These are phyloP conservation scores for Eubasilissa splendida DNA, from an alignment of 2,888 invertebrate species.

Conservation along the genomic window DNA sequence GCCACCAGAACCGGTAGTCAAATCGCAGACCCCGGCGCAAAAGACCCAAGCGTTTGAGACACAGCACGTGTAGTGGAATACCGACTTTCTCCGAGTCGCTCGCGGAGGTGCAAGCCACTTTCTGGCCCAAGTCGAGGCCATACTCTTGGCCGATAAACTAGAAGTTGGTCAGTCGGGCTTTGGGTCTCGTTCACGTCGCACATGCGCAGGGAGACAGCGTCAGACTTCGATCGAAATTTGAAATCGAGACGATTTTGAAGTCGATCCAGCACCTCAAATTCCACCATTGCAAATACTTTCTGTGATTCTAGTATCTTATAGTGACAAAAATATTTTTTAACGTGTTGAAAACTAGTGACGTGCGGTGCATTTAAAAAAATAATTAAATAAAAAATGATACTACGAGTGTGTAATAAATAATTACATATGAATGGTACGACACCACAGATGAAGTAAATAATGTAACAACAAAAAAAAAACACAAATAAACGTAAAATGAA, in stretches of 20 bases:
- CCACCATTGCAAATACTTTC: neutral
- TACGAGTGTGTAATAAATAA: no score
- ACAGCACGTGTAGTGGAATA: neutral
- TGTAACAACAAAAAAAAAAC: no score
- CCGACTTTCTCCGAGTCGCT: neutral
- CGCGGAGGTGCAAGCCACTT: neutral
- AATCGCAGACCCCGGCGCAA: neutral
- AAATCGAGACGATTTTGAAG: neutral
- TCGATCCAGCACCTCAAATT: neutral
- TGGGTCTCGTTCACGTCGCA: slow-evolving; percentile 48
- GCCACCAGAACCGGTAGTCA: neutral
- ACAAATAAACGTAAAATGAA: no score
- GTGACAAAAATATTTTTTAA: no score
- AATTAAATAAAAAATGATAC: no score
- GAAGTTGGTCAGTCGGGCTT: slow-evolving; percentile 57
- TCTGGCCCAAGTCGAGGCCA: slow-evolving; percentile 33
- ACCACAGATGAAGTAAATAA: no score
- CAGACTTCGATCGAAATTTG: neutral
- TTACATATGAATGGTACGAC: no score
- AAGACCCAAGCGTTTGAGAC: neutral
- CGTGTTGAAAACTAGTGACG: no score
- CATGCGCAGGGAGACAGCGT: neutral
- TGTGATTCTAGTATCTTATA: no score
- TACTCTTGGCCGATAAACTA: slow-evolving; percentile 35
- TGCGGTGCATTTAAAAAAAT: no score